A percentile compares a stretch with the other conserved stretches of the same genome.
Evolutionary conservation across 2,113 vertebrate genomes (phyloP).

Genomic region (Psephotus haematonotus): DNA sequence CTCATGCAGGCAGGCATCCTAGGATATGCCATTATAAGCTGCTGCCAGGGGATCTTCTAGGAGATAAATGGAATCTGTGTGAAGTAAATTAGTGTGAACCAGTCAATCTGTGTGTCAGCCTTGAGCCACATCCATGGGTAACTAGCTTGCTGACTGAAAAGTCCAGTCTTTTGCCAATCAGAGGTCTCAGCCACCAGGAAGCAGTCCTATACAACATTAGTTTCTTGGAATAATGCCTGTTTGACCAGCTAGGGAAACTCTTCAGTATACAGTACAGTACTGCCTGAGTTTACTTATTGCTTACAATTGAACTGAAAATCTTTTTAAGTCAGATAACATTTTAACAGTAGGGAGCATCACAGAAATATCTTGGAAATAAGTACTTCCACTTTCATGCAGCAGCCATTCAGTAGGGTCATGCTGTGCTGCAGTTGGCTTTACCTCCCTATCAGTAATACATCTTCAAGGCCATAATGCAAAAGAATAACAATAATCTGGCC

Average conservation of each 20-base stretch:
- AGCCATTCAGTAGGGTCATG: slow-evolving; percentile 19
- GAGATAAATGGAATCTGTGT: slow-evolving; percentile 86
- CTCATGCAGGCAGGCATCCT: slow-evolving; percentile 77
- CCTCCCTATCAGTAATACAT: slow-evolving; percentile 43
- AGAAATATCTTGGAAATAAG: slow-evolving; percentile 54
- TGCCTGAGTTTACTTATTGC: slow-evolving; percentile 46
- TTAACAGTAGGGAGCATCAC: slow-evolving; percentile 49
- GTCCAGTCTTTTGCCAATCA: slow-evolving; percentile 68
- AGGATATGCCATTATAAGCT: slow-evolving; percentile 82
- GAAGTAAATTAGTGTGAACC: slow-evolving; percentile 87
- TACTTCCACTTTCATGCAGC: slow-evolving; percentile 35
- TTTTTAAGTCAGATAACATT: slow-evolving; percentile 61
- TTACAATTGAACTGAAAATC: slow-evolving; percentile 46
- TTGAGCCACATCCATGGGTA: slow-evolving; percentile 79
- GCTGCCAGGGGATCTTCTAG: slow-evolving; percentile 82
- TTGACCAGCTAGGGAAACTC: slow-evolving; percentile 47
- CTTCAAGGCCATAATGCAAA: slow-evolving; percentile 55
- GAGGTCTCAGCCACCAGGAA: slow-evolving; percentile 59
- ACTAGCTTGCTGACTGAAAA: slow-evolving; percentile 75
- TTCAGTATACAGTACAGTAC: background rate
- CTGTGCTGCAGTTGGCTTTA: slow-evolving; percentile 42
- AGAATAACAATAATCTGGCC: slow-evolving; percentile 58
- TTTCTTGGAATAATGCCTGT: slow-evolving; percentile 47
- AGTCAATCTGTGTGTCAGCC: slow-evolving; percentile 84
- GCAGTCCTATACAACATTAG: slow-evolving; percentile 51